Evolutionary conservation across 2,888 invertebrate species (phyloP).

Genomic region (Nomada ruficornis): DNA sequence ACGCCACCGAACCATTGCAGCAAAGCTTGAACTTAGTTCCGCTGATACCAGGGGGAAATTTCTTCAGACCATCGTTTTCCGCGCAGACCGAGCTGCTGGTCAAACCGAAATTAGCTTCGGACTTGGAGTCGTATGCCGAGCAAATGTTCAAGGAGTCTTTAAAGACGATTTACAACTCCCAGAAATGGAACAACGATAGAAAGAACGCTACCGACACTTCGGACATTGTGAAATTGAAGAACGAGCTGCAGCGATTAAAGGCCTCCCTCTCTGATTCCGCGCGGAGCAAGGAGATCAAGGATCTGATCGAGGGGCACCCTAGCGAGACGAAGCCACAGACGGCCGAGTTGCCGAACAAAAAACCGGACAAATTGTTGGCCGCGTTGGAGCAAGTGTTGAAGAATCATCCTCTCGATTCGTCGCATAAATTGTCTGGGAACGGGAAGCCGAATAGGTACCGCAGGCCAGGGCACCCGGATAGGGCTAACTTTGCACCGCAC

Average conservation of each 20-base stretch:
- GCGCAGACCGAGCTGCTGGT: conserved; percentile 74
- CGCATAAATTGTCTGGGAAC: conserved; percentile 62
- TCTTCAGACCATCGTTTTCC: conserved; percentile 75
- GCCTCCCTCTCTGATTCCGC: conserved; percentile 65
- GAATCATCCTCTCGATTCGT: conserved; percentile 69
- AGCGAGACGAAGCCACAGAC: conserved; percentile 77
- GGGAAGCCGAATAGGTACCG: conserved; percentile 62
- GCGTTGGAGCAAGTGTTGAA: conserved; percentile 78
- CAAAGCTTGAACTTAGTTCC: conserved; percentile 80
- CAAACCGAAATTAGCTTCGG: conserved; percentile 78
- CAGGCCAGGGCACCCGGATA: conserved; percentile 40
- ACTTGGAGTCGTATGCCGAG: conserved; percentile 81
- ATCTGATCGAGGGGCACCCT: conserved; percentile 77
- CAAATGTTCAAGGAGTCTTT: conserved; percentile 83
- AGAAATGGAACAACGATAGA: conserved; percentile 82
- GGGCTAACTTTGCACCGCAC: neutral
- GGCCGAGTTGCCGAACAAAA: conserved; percentile 67
- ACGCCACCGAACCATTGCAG: conserved; percentile 70
- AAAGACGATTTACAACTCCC: conserved; percentile 81
- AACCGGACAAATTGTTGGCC: conserved; percentile 72
- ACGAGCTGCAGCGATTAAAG: conserved; percentile 77
- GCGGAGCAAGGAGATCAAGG: conserved; percentile 60
- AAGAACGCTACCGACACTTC: conserved; percentile 71
- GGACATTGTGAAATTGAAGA: conserved; percentile 76
- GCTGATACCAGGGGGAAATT: conserved; percentile 79